phyloP scores from a whole-genome alignment of 2,888 invertebrate species.

The Polydrusus tereticollis region DNA sequence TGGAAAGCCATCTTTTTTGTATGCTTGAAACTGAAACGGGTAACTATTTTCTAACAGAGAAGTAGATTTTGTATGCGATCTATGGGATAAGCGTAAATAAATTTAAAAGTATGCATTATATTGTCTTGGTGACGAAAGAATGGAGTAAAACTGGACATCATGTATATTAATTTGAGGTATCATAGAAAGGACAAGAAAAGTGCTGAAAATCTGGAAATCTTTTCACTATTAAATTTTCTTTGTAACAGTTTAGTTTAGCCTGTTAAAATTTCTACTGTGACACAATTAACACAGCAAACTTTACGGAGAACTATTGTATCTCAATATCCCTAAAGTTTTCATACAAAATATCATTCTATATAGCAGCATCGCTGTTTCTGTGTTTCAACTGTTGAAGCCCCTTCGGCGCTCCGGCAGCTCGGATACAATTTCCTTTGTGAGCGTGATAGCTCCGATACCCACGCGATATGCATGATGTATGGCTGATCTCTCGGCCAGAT shows the following conservation, averaged over 20 bases:
- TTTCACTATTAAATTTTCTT: too few relatives aligned
- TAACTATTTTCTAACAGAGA: neutral
- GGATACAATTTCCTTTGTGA: constrained; percentile 55
- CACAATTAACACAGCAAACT: neutral
- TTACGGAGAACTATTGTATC: constrained; percentile 2
- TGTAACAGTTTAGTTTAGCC: neutral
- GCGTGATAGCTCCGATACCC: constrained; percentile 52
- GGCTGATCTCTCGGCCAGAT: constrained; percentile 52
- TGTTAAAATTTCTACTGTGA: neutral
- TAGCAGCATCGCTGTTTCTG: constrained; percentile 25
- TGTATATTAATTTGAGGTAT: too few relatives aligned
- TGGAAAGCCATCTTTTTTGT: constrained; percentile 2
- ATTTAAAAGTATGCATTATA: too few relatives aligned
- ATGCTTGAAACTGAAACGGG: constrained; percentile 12
- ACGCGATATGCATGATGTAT: constrained; percentile 54
- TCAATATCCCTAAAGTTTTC: constrained; percentile 8
- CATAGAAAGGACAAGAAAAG: too few relatives aligned
- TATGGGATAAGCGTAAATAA: neutral
- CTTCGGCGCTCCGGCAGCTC: constrained; percentile 47
- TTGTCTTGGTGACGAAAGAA: too few relatives aligned
- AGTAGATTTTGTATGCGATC: neutral
- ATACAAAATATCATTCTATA: too few relatives aligned
- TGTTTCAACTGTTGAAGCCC: constrained; percentile 26
- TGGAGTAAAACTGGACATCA: too few relatives aligned
- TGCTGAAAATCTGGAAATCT: too few relatives aligned